phyloP scores from a whole-genome alignment of 2,888 invertebrate genomes.

The Drosophila heteroneura region DNA sequence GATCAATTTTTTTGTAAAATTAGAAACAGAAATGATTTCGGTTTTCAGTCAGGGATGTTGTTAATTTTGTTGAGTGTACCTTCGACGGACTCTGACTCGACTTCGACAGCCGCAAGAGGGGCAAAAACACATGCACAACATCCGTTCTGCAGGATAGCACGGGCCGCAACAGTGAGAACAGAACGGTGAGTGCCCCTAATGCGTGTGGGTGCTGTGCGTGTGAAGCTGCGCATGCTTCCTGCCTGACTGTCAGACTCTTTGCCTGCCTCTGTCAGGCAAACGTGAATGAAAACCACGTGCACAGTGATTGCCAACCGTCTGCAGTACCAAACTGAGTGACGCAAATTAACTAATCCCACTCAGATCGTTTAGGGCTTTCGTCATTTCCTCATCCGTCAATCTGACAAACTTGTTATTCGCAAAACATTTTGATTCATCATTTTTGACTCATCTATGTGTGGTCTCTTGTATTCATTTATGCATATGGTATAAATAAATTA shows the following conservation, averaged over 20 bases:
- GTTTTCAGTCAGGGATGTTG: too few species aligned
- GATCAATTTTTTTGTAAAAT: neutral
- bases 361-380: neutral
- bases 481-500: neutral
- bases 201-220: slow-evolving; percentile 42
- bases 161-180: slow-evolving; percentile 3
- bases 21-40: neutral
- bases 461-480: neutral
- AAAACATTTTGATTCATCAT: neutral
- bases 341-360: neutral
- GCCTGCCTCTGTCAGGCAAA: slow-evolving; percentile 26
- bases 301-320: slow-evolving; percentile 44
- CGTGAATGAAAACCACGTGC: slow-evolving; percentile 45
- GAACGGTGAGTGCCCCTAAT: slow-evolving; percentile 28
- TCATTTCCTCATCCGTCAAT: neutral
- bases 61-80: neutral
- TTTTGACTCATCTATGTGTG: neutral
- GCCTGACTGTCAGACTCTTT: slow-evolving; percentile 28
- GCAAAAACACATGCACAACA: slow-evolving; percentile 62
- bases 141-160: slow-evolving; percentile 65
- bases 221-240: slow-evolving; percentile 78
- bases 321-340: neutral
- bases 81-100: neutral
- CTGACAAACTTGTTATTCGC: neutral
- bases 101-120: slow-evolving; percentile 9